Conservation (phyloP, 64 coral and sea anemone species). For the Stichodactyla helianthus region DNA sequence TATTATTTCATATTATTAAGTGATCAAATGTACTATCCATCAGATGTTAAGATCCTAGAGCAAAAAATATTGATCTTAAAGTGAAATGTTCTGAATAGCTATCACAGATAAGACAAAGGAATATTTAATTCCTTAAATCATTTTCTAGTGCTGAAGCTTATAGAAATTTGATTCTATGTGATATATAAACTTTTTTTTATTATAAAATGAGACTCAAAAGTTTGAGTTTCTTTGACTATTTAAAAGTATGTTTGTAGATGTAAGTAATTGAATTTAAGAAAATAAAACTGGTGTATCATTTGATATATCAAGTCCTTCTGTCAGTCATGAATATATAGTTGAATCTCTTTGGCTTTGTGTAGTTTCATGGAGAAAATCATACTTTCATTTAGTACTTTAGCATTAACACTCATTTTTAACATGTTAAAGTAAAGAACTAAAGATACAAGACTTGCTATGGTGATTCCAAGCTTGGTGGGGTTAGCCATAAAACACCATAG, state of each 20-base stretch:
- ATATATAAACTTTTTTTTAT: background rate
- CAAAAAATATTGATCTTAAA: background rate
- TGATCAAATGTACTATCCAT: background rate
- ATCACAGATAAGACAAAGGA: background rate
- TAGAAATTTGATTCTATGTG: background rate
- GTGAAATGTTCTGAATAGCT: background rate
- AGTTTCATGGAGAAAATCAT: background rate
- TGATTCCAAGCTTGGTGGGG: background rate
- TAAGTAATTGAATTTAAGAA: background rate
- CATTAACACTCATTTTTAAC: background rate
- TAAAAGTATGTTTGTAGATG: background rate
- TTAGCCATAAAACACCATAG: slow-evolving; percentile 9
- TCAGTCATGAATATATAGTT: background rate
- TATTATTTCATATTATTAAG: background rate
- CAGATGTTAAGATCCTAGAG: background rate
- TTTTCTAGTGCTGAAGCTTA: background rate
- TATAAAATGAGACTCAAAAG: background rate
- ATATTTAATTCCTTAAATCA: background rate
- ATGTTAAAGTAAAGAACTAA: background rate
- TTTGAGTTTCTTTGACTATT: background rate
- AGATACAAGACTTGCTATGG: background rate
- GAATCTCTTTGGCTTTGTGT: background rate
- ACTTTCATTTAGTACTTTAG: background rate
- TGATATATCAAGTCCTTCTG: background rate
- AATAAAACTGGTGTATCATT: background rate